Percentiles rank a stretch among this genome's conserved stretches.
Conservation (phyloP, 2,113 vertebrate genomes). For the Microtus pennsylvanicus region DNA sequence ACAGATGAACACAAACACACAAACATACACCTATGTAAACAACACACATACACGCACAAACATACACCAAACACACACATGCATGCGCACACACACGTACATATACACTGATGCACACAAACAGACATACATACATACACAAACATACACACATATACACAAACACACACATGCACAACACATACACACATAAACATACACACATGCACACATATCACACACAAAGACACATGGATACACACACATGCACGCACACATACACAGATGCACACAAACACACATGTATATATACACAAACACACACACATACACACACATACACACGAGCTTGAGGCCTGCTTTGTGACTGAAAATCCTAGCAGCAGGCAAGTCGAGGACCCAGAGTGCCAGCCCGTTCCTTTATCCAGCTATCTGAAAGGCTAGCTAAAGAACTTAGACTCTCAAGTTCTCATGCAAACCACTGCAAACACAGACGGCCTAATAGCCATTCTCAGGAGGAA, state of each 20-base stretch:
- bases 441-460: conserved; percentile 33
- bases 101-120: too few species aligned
- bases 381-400: background rate
- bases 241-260: too few species aligned
- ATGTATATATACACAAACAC: background rate
- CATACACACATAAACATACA: too few species aligned
- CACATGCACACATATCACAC: too few species aligned
- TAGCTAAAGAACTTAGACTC: background rate
- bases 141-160: background rate
- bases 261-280: too few species aligned
- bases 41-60: background rate
- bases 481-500: background rate
- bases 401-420: conserved; percentile 42
- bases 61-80: background rate
- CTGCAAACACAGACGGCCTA: conserved; percentile 37
- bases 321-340: background rate
- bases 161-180: background rate
- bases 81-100: too few species aligned
- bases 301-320: background rate
- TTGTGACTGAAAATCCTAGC: conserved; percentile 26
- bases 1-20: background rate
- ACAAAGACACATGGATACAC: too few species aligned
- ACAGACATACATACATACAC: background rate
- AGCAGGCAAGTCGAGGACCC: conserved; percentile 3
- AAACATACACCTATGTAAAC: too few species aligned